phyloP scores from a whole-genome alignment of 2,888 invertebrate genomes.

The Napeogenes sylphis region DNA sequence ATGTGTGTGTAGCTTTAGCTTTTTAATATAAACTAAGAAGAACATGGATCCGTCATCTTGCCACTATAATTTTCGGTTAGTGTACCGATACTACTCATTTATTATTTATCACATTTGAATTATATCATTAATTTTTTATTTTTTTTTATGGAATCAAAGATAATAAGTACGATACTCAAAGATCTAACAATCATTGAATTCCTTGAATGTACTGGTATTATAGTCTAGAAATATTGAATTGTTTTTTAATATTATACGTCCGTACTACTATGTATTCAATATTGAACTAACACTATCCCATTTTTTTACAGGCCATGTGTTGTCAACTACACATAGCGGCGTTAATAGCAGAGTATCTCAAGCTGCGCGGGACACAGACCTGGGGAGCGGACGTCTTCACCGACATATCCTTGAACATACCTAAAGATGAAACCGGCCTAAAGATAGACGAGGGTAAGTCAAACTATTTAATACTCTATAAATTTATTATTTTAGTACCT shows the following conservation, averaged over 20 bases:
- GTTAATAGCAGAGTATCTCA: slow-evolving; percentile 94
- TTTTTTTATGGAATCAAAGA: too few relatives aligned
- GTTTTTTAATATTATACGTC: neutral
- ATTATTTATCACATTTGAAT: too few relatives aligned
- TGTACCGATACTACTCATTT: too few relatives aligned
- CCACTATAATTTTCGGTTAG: too few relatives aligned
- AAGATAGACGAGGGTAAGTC: slow-evolving; percentile 87
- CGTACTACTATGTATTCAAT: neutral
- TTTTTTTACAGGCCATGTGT: slow-evolving; percentile 85
- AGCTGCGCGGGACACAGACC: slow-evolving; percentile 81
- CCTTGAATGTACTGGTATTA: too few relatives aligned
- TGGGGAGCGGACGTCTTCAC: slow-evolving; percentile 94
- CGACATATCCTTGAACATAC: slow-evolving; percentile 91
- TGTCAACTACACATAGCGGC: slow-evolving; percentile 97
- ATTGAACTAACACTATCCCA: neutral
- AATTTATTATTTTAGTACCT: slow-evolving; percentile 39
- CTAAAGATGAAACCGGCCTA: slow-evolving; percentile 89
- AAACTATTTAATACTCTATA: slow-evolving; percentile 31
- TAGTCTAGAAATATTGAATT: too few relatives aligned
- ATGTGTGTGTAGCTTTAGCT: too few relatives aligned
- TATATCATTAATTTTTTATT: too few relatives aligned
- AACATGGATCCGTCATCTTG: too few relatives aligned
- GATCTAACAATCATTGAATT: too few relatives aligned
- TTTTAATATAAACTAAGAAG: too few relatives aligned
- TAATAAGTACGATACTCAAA: too few relatives aligned